These are phyloP conservation scores for Neolamprologus falcicula DNA, from an alignment of 2,113 vertebrate species.

Conservation along the genomic window DNA sequence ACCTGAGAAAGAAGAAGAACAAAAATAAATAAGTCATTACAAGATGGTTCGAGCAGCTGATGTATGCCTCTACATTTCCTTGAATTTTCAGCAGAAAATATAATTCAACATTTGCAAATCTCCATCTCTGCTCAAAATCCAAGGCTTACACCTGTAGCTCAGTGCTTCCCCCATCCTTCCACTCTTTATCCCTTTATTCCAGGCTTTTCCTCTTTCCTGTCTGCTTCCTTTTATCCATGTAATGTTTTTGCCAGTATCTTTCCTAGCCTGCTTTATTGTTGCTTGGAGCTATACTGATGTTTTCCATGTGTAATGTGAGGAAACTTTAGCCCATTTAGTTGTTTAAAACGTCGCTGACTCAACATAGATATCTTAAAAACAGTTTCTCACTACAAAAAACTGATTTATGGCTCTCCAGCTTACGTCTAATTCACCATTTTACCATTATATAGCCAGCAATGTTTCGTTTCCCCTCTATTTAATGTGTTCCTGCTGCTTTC, in stretches of 20 bases:
- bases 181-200: neutral
- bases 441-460: neutral
- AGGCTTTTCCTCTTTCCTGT: neutral
- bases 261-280: neutral
- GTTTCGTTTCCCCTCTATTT: neutral
- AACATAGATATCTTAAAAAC: neutral
- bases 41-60: neutral
- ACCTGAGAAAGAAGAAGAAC: constrained; percentile 68
- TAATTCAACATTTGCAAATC: neutral
- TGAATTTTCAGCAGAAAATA: neutral
- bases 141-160: neutral
- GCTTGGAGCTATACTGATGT: neutral
- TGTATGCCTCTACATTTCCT: neutral
- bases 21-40: neutral
- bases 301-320: neutral
- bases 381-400: neutral
- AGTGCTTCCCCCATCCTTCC: neutral
- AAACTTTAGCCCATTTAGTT: neutral
- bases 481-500: neutral
- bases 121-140: neutral
- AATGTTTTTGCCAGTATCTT: neutral
- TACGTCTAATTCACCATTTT: neutral
- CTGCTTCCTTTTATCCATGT: neutral
- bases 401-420: neutral
- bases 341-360: neutral